A percentile compares a stretch with the other conserved stretches of the same genome.
These are phyloP conservation scores for Melopsittacus undulatus DNA, from an alignment of 2,797 vertebrate genomes.

Conservation along the genomic window DNA sequence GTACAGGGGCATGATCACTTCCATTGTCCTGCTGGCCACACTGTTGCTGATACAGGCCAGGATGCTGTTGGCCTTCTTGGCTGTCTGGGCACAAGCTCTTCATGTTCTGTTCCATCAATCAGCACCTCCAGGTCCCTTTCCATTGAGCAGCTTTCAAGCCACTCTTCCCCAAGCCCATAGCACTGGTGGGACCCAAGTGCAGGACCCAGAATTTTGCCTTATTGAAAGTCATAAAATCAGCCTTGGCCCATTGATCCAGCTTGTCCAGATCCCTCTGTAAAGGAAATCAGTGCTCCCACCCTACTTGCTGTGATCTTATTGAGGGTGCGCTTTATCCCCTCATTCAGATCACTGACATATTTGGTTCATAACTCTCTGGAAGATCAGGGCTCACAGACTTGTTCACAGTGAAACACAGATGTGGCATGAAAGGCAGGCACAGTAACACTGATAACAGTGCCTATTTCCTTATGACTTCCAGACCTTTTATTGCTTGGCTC, in stretches of 20 bases:
- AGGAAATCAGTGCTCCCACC: neutral
- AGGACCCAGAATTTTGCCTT: neutral
- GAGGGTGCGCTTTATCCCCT: neutral
- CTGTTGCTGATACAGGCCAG: fast-evolving
- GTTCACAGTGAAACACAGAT: neutral
- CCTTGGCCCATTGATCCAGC: fast-evolving
- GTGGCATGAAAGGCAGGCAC: neutral
- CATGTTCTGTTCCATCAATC: neutral
- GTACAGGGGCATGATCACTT: fast-evolving
- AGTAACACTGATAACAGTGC: neutral
- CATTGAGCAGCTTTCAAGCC: neutral
- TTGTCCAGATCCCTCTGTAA: neutral
- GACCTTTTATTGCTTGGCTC: neutral
- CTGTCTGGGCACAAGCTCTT: fast-evolving
- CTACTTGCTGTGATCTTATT: neutral
- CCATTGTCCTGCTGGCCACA: neutral
- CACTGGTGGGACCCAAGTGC: fast-evolving
- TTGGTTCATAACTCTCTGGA: neutral
- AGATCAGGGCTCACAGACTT: neutral
- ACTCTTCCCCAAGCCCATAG: neutral
- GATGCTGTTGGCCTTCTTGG: fast-evolving
- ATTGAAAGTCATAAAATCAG: neutral
- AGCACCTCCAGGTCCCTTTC: fast-evolving
- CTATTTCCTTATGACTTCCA: neutral
- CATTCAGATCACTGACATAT: neutral